Evolutionary conservation across 2,888 invertebrate species (phyloP), one percentile per base, ranked within the genome.

Genomic region (Drosophila siamana): DNA sequence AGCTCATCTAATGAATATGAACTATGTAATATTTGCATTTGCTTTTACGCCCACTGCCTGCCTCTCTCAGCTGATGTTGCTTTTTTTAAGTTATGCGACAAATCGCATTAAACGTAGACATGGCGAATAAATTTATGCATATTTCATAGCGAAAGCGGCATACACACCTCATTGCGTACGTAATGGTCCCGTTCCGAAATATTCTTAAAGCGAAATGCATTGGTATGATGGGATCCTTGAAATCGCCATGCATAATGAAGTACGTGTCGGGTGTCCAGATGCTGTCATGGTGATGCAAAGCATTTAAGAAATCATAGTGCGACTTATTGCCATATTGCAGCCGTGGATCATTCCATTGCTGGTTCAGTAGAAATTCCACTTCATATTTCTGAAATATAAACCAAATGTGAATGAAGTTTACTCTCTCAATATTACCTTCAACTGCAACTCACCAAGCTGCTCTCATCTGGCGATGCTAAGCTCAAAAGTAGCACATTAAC

Each of bases 171-270:
- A 97, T 97, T 92, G 97, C 95, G 93, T 98, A 98, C 94, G 96
- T 96, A 93, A 98, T 97, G 91, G 97, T 97, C 92, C 98, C 98
- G 92, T 98, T 97, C 90, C 97, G 95, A 93, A 96, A 97, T 91
- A 98, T 97, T 92, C 97, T 95, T 91, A 98, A 95, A 82, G 98
- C 97, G 91, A 98, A 97, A 94, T 98, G 97, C 93, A 97, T 96
- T 85, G 97, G 97, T 93, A 97, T 97, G 92, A 97, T 95, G 78
- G 97, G 97, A 93, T 97, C 97, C 94, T 98, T 97, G 93, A 98
- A 98, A 93, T 98, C 98, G 75, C 98, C 98, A 93, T 98, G 98
- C 96, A 98, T 98, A 92, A 98, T 97, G 93, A 98, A 98, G 93
- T 98, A 98, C 64, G 97, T 98, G 93, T 98, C 98, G 73, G 98